These are phyloP conservation scores for Dendropsophus ebraccatus DNA, from an alignment of 2,113 vertebrate species.

Conservation along the genomic window DNA sequence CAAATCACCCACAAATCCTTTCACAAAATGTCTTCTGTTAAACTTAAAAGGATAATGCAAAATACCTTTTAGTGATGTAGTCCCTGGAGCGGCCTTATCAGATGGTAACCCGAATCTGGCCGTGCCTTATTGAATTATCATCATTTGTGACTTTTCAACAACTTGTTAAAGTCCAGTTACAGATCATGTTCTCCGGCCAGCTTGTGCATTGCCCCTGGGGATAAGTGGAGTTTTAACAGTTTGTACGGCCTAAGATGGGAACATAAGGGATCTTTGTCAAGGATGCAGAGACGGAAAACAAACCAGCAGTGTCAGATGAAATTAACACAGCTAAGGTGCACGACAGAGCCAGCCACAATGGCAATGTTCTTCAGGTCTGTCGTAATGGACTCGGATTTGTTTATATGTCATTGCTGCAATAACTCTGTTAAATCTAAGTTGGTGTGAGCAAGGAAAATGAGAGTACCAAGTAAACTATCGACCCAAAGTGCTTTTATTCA, in stretches of 20 bases:
- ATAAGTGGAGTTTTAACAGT: conserved; percentile 39
- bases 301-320: conserved; percentile 44
- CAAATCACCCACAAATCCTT: conserved; percentile 30
- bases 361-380: conserved; percentile 3
- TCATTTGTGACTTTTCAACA: conserved; percentile 56
- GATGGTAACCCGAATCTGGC: conserved; percentile 51
- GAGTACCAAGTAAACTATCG: not conserved
- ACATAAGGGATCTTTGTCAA: conserved; percentile 58
- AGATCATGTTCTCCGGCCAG: conserved; percentile 51
- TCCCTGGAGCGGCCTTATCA: conserved; percentile 49
- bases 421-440: not conserved
- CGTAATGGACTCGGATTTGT: conserved; percentile 11
- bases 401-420: conserved; percentile 8
- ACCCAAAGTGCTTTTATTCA: conserved; percentile 21
- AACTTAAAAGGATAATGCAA: conserved; percentile 39
- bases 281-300: conserved; percentile 33
- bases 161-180: conserved; percentile 55
- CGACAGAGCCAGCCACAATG: not conserved
- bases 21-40: conserved; percentile 42
- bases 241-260: conserved; percentile 40
- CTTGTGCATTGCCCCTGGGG: conserved; percentile 34
- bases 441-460: conserved; percentile 14
- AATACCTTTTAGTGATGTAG: conserved; percentile 25
- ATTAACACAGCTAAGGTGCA: conserved; percentile 29
- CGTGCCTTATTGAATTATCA: conserved; percentile 59